phyloP scores from a whole-genome alignment of 1,140 invertebrate genomes.

The Lordiphosa stackelbergi region DNA sequence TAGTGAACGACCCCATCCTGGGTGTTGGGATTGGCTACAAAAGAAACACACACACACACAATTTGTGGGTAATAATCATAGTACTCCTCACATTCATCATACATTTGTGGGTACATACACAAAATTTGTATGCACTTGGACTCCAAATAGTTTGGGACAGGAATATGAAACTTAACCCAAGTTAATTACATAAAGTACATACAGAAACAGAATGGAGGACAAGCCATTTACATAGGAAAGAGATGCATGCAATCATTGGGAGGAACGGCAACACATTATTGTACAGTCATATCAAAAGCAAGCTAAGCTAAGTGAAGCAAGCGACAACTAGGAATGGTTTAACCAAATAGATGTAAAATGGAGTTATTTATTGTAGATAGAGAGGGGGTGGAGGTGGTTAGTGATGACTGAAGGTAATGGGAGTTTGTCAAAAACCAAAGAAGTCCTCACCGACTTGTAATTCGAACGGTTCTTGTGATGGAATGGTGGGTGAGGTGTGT shows the following conservation, averaged over 20 bases:
- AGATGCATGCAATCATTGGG: no score
- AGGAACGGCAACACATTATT: background rate
- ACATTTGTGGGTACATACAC: background rate
- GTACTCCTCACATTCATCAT: background rate
- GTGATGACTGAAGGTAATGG: no score
- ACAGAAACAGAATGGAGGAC: no score
- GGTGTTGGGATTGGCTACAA: slow-evolving; percentile 77
- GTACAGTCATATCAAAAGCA: no score
- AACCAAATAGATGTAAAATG: no score
- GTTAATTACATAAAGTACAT: no score
- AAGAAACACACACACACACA: slow-evolving; percentile 25
- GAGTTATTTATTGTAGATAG: no score
- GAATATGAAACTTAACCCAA: background rate
- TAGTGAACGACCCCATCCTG: slow-evolving; percentile 81
- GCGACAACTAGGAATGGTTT: no score
- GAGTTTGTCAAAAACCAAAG: slow-evolving; percentile 1
- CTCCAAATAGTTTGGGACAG: background rate
- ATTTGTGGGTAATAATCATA: slow-evolving; percentile 8
- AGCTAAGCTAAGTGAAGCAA: no score
- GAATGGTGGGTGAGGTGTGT: slow-evolving; percentile 26
- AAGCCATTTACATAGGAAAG: background rate
- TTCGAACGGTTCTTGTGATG: slow-evolving; percentile 6
- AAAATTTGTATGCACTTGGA: background rate
- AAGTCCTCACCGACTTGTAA: slow-evolving; percentile 36
- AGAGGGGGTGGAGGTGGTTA: no score